Evolutionary conservation across 2,797 vertebrate species (phyloP).

Genomic region (Lepus oiostolus): DNA sequence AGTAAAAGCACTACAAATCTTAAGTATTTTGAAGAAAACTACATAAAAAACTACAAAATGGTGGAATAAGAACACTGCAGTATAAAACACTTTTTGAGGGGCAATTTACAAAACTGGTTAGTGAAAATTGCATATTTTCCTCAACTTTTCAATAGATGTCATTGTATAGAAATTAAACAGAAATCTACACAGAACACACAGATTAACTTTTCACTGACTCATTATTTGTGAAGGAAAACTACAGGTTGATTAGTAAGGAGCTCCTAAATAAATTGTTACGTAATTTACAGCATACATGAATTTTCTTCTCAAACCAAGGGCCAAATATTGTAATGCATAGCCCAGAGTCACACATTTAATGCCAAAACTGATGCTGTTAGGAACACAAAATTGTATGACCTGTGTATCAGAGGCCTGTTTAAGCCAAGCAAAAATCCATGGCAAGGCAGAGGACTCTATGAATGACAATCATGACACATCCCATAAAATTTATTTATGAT

Average conservation of each 20-base stretch:
- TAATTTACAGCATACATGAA: slow-evolving; percentile 22
- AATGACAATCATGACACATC: neutral
- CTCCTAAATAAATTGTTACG: neutral
- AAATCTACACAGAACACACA: neutral
- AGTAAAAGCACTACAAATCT: neutral
- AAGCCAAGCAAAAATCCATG: neutral
- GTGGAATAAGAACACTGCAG: neutral
- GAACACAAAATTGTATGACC: neutral
- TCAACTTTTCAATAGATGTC: neutral
- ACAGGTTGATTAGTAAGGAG: neutral
- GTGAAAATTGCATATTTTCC: neutral
- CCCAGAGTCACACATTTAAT: neutral
- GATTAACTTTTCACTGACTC: neutral
- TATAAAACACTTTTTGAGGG: neutral
- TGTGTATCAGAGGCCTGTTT: neutral
- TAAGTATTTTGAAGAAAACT: slow-evolving; percentile 34
- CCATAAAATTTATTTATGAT: neutral
- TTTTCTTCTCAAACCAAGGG: slow-evolving; percentile 29
- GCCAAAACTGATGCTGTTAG: neutral
- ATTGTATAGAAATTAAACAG: neutral
- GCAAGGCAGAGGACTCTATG: neutral
- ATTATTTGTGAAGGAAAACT: neutral
- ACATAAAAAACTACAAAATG: slow-evolving; percentile 14
- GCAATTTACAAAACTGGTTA: neutral
- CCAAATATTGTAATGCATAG: slow-evolving; percentile 13